Percentiles rank a stretch among this genome's conserved stretches.
These are phyloP conservation scores for Manis crassicaudata DNA, from an alignment of 2,797 vertebrate genomes.

Conservation along the genomic window DNA sequence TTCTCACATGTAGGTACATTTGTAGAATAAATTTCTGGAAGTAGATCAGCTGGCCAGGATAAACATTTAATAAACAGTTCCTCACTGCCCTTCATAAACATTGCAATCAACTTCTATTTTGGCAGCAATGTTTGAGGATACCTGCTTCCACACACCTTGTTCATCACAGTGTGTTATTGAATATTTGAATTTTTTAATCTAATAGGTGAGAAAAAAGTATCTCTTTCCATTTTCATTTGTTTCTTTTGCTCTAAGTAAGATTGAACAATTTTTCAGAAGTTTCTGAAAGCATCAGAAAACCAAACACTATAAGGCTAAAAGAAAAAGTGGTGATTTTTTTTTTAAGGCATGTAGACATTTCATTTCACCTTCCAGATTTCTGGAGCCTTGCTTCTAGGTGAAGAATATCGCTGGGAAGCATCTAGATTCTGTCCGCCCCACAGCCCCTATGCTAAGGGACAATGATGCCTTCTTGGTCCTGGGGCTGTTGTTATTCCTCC, in stretches of 20 bases:
- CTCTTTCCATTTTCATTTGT: neutral
- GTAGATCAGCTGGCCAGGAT: neutral
- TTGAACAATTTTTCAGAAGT: neutral
- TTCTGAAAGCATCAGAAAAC: neutral
- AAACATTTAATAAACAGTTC: neutral
- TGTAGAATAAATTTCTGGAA: slow-evolving; percentile 24
- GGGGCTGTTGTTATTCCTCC: neutral
- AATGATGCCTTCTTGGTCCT: neutral
- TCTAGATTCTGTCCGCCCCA: neutral
- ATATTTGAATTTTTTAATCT: neutral
- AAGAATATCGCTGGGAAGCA: neutral
- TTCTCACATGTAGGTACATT: neutral
- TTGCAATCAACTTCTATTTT: neutral
- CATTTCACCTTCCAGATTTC: neutral
- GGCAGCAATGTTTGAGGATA: neutral
- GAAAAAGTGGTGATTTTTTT: neutral
- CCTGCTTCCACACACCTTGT: neutral
- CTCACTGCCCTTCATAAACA: neutral
- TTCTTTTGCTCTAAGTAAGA: slow-evolving; percentile 14
- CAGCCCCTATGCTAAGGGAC: neutral
- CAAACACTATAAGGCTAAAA: neutral
- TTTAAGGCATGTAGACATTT: neutral
- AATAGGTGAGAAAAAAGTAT: neutral
- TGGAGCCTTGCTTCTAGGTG: neutral
- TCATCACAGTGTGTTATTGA: neutral